Base-by-base conservation (phyloP, 2,113 vertebrate genomes). In the Macheiramphus alcinus region DNA sequence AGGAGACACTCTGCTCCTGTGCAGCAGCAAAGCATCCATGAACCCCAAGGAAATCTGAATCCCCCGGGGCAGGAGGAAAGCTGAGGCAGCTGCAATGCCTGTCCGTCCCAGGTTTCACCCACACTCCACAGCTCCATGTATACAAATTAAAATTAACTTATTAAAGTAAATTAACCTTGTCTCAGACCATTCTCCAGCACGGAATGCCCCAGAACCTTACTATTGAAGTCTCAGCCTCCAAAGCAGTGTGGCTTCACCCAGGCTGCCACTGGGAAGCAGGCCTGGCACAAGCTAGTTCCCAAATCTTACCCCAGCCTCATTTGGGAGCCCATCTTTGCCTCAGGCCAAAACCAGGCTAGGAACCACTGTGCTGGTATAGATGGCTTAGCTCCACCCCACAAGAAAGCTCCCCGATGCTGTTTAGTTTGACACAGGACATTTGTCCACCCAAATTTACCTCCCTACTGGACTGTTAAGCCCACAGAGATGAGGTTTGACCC, bases 101-200 rank as follows among this genome's bases (percentile, higher is more conserved):
- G 72, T 70, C 75, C 67, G 55, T 86, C 50, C 5, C 13, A 74
- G 59, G 55, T 66, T 84, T 95, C 86, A 91, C 88, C 82, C 86
- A 74, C 59, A 18, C 42, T 52, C 48, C 75, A 68, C 42, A 74
- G 75, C 40, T 73, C 40, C 31, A 38, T 55, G 80, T 73, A 92
- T 92, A 92, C 58, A 93, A 92, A 94, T 88, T 56, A 88, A 96
- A 92, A 92, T 74, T 38, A 91, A 80, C 43, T 81, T 73, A 66
- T 31, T 94, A 70, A 91, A 72, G 62, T 58, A 66, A 76, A 87
- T 84, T 68, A 88, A 95, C 84, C 42, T 88, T 89, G 68, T 78
- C 79, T 67, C 55, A 93, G 83, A 78, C 27, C 19, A 76, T 93
- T 84, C 59, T 50, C 50, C 58, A 76, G 36, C 83, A 91, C 48